Conservation (phyloP, 64 coral and sea anemone species). For the Platygyra sinensis region DNA sequence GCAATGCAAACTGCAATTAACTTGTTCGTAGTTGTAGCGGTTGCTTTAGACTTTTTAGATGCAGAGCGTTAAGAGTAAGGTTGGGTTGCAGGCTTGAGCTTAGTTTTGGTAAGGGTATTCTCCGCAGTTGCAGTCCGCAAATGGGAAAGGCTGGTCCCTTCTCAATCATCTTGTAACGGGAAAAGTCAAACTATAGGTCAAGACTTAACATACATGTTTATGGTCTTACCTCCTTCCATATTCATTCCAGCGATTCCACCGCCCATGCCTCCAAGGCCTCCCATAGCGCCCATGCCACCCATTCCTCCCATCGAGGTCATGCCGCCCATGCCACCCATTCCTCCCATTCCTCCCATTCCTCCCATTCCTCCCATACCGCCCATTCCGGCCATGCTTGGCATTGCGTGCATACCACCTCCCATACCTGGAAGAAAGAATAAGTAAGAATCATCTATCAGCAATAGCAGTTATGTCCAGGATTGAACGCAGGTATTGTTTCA, state of each 20-base stretch:
- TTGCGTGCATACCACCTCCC: constrained; percentile 9
- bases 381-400: constrained; percentile 23
- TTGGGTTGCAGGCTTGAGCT: too few species aligned
- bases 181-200: too few species aligned
- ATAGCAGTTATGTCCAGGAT: too few species aligned
- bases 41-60: too few species aligned
- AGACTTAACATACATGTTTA: too few species aligned
- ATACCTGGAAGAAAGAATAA: neutral
- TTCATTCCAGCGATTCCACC: constrained; percentile 44
- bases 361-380: constrained; percentile 3
- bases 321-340: neutral
- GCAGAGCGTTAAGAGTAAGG: too few species aligned
- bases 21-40: too few species aligned
- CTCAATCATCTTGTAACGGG: too few species aligned
- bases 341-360: neutral
- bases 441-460: too few species aligned
- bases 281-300: constrained; percentile 14
- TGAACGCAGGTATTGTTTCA: too few species aligned
- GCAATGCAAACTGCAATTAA: too few species aligned
- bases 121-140: neutral
- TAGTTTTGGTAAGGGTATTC: too few species aligned
- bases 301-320: constrained; percentile 5
- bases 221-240: constrained; percentile 38
- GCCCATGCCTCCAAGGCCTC: constrained; percentile 30
- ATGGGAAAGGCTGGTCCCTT: neutral